phyloP scores from a whole-genome alignment of 2,888 invertebrate genomes.

The Plagodis pulveraria region DNA sequence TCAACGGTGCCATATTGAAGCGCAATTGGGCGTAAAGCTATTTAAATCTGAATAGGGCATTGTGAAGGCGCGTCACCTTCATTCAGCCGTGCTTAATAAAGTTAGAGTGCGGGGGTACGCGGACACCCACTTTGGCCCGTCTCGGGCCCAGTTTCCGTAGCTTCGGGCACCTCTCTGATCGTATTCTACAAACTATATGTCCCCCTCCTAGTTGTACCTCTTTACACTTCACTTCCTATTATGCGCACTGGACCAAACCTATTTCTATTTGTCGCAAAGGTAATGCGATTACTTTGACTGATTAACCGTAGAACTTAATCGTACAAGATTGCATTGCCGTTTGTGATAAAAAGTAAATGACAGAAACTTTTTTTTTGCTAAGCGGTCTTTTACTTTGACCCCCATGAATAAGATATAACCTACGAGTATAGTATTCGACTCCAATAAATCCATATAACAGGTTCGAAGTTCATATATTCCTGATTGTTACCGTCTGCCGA shows the following conservation, averaged over 20 bases:
- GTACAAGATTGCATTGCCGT: slow-evolving; percentile 1
- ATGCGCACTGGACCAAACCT: slow-evolving; percentile 48
- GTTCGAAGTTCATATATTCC: no score
- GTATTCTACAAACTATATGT: slow-evolving; percentile 65
- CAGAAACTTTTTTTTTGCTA: not conserved
- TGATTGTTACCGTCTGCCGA: no score
- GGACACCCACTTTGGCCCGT: slow-evolving; percentile 54
- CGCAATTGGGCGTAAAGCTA: slow-evolving; percentile 84
- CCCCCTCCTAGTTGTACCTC: slow-evolving; percentile 48
- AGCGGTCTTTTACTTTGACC: not conserved
- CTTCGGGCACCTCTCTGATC: slow-evolving; percentile 59
- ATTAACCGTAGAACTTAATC: slow-evolving; percentile 23
- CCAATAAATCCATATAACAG: no score
- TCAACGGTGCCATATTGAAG: slow-evolving; percentile 76
- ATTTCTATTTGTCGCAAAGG: slow-evolving; percentile 45
- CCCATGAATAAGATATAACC: no score
- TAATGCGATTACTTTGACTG: slow-evolving; percentile 31
- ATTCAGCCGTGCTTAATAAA: slow-evolving; percentile 78
- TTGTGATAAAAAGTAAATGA: slow-evolving; percentile 5
- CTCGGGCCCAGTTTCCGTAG: slow-evolving; percentile 51
- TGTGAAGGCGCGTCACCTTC: slow-evolving; percentile 82
- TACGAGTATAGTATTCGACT: no score
- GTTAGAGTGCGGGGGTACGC: slow-evolving; percentile 73
- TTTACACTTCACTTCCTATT: slow-evolving; percentile 56
- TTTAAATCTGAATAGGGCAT: slow-evolving; percentile 84